Evolutionary conservation across 2,888 invertebrate species (phyloP).

Genomic region (Stenoptilia bipunctidactyla): DNA sequence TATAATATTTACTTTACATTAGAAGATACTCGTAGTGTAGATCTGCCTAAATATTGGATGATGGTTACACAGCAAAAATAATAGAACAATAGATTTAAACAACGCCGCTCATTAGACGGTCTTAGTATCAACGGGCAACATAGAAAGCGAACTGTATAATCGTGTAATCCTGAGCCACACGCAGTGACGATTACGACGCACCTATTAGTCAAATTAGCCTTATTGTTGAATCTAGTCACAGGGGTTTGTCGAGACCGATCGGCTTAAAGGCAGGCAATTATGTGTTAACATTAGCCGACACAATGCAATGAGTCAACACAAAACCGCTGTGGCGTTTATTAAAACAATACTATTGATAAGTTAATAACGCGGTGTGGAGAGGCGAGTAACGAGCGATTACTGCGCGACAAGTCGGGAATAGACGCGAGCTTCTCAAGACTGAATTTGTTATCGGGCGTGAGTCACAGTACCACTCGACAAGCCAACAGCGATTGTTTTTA

Average conservation of each 20-base stretch:
- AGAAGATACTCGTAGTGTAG: not conserved
- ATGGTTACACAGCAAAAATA: slow-evolving; percentile 23
- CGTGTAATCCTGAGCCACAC: slow-evolving; percentile 66
- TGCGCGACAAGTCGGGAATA: slow-evolving; percentile 38
- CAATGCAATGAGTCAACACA: slow-evolving; percentile 67
- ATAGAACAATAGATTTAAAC: slow-evolving; percentile 53
- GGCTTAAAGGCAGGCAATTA: slow-evolving; percentile 64
- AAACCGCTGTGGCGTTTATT: slow-evolving; percentile 60
- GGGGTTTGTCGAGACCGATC: slow-evolving; percentile 23
- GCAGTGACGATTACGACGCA: slow-evolving; percentile 67
- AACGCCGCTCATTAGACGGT: slow-evolving; percentile 47
- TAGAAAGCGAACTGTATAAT: slow-evolving; percentile 40
- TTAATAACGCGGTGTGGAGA: slow-evolving; percentile 62
- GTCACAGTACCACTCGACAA: slow-evolving; percentile 27
- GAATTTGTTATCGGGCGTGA: slow-evolving; percentile 54
- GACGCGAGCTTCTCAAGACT: slow-evolving; percentile 37
- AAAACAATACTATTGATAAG: slow-evolving; percentile 72
- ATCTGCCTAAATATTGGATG: not conserved
- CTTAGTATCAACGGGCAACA: slow-evolving; percentile 34
- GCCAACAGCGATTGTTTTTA: slow-evolving; percentile 21
- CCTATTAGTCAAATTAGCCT: slow-evolving; percentile 71
- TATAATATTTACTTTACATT: too few species aligned
- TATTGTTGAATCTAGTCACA: slow-evolving; percentile 41
- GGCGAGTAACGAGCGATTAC: slow-evolving; percentile 59
- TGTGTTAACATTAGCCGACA: slow-evolving; percentile 44